These are phyloP conservation scores for Drosophila kokeensis DNA, from an alignment of 2,888 invertebrate genomes.

Conservation along the genomic window DNA sequence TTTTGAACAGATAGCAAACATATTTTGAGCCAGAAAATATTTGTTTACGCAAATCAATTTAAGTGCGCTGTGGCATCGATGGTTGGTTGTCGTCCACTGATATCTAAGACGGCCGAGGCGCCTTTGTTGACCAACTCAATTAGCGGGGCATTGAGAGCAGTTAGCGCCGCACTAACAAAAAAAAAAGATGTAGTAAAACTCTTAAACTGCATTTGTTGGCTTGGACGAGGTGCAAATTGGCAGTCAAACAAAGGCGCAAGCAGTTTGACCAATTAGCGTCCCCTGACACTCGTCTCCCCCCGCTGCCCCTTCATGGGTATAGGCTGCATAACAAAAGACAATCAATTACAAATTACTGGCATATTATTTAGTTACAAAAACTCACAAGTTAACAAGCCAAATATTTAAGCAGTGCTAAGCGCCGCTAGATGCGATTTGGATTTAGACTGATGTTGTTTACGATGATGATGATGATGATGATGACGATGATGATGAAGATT, in stretches of 20 bases:
- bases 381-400: constrained; percentile 59
- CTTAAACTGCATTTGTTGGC: neutral
- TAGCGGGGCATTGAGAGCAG: constrained; percentile 79
- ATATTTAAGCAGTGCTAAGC: constrained; percentile 70
- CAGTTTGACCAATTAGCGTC: constrained; percentile 73
- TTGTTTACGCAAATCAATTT: constrained; percentile 2
- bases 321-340: constrained; percentile 55
- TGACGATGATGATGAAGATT: neutral
- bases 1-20: neutral
- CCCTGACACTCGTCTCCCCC: constrained; percentile 1
- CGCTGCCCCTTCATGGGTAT: neutral
- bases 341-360: constrained; percentile 66
- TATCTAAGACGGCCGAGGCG: constrained; percentile 42
- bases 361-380: constrained; percentile 52
- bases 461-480: neutral
- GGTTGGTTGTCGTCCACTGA: constrained; percentile 5
- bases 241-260: constrained; percentile 79
- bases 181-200: constrained; percentile 17
- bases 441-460: neutral
- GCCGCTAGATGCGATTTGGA: constrained; percentile 48
- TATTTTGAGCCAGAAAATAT: neutral
- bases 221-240: constrained; percentile 67
- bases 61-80: constrained; percentile 4
- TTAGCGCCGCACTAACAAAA: constrained; percentile 64
- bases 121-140: constrained; percentile 72